Evolutionary conservation across 2,113 vertebrate species (phyloP), one percentile per base, ranked within the genome.

Genomic region (Pithys albifrons): DNA sequence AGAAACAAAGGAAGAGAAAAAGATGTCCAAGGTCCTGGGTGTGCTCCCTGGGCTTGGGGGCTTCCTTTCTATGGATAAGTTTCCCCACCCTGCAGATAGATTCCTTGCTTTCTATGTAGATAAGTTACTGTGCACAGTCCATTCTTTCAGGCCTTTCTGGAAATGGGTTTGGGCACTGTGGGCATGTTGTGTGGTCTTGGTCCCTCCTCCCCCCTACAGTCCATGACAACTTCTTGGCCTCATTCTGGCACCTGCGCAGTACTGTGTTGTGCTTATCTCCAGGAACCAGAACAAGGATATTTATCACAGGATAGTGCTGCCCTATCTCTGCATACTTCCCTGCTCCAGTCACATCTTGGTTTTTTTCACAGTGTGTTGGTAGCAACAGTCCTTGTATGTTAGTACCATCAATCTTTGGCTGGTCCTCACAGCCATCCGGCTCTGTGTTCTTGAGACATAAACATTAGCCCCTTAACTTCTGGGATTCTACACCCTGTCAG

Each of bases 251-350:
- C 22, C 51, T 19, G 22, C 51, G 19, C 23, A 9, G 4, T 14
- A 3, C 45, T 35, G 43, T 35, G 58, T 37, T 33, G 22, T 23
- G 20, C 14, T 31, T 6, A 28, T 37, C 25, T 39, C 46, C 61
- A 29, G 13, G 16, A 51, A 0, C 20, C 25, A 16, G 33, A 29
- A 1, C 7, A 45, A 41, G n/a, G 27, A 19, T 52, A 9, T 25
- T 81, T 29, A 19, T 52, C 33, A 37, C 33, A 62, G 33, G 45
- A 29, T 24, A 39, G 37, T 18, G 46, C 46, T 3, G 10, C 23
- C 12, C 33, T 52, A 11, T 28, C 15, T 89, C 37, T 0, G 0
- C 52, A 11, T 29, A 23, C 19, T 9, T 7, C 12, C 23, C 0
- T 2, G 25, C 23, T 61, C n/a, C 54, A 39, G 28, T 13, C 61